Conservation (phyloP, 2,113 vertebrate species). For the crab-eating macaque (Macaca fascicularis) region DNA sequence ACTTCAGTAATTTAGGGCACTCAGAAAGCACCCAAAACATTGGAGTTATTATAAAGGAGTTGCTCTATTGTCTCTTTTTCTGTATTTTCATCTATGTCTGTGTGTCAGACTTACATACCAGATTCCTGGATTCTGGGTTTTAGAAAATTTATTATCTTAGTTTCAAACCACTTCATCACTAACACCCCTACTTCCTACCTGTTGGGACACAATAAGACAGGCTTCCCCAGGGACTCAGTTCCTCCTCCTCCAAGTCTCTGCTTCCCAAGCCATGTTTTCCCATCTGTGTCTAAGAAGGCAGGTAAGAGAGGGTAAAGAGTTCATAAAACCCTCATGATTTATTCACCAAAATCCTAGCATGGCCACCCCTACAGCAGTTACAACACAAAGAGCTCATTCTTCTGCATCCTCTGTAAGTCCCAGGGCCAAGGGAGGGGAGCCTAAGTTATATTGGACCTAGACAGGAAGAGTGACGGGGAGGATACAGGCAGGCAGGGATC, state of each 20-base stretch:
- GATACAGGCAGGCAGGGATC: background rate
- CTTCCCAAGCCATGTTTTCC: background rate
- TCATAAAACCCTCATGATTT: background rate
- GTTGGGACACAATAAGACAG: background rate
- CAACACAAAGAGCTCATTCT: background rate
- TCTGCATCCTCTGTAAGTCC: slow-evolving; percentile 5
- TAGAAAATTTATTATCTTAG: background rate
- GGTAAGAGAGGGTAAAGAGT: background rate
- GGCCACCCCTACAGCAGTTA: background rate
- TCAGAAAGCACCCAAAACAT: background rate
- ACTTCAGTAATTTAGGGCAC: background rate
- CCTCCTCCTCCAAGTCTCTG: background rate
- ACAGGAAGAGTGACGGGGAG: background rate
- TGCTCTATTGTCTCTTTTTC: background rate
- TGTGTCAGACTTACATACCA: background rate
- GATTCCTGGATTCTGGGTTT: background rate
- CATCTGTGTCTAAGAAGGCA: background rate
- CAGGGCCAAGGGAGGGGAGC: background rate
- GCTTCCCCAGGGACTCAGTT: background rate
- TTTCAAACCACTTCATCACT: background rate
- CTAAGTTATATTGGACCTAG: background rate
- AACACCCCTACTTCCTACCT: background rate
- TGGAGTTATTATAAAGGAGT: background rate
- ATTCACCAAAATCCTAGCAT: background rate
- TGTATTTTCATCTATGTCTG: background rate